Conservation (phyloP, 2,888 invertebrate species). For the Caenorhabditis japonica region DNA sequence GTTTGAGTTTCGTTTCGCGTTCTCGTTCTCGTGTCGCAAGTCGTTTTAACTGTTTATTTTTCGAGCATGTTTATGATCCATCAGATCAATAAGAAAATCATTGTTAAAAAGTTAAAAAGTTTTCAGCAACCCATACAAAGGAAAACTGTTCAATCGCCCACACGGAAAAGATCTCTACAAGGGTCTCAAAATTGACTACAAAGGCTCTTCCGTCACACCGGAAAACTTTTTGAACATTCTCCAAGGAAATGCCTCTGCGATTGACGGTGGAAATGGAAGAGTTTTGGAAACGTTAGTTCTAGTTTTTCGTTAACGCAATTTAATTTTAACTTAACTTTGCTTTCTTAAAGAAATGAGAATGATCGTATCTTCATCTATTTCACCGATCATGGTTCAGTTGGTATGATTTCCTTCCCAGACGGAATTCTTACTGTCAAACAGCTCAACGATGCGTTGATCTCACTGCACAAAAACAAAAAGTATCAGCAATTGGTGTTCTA, state of each 20-base stretch:
- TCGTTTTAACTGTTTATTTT: background rate
- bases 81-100: background rate
- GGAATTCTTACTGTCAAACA: constrained; percentile 78
- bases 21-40: too few relatives aligned
- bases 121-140: constrained; percentile 81
- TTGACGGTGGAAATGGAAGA: constrained; percentile 79
- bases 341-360: constrained; percentile 81
- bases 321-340: constrained; percentile 70
- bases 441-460: constrained; percentile 77
- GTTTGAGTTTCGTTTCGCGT: too few relatives aligned
- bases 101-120: background rate
- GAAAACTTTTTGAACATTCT: constrained; percentile 81
- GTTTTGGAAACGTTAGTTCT: constrained; percentile 41
- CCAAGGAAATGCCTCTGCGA: constrained; percentile 79
- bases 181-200: constrained; percentile 81
- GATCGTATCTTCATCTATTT: constrained; percentile 82
- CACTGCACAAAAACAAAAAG: constrained; percentile 79
- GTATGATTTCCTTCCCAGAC: constrained; percentile 81
- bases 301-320: constrained; percentile 79
- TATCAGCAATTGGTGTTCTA: constrained; percentile 81
- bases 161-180: constrained; percentile 81
- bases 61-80: background rate
- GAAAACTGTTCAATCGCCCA: constrained; percentile 81
- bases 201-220: constrained; percentile 80
- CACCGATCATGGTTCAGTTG: constrained; percentile 82